Evolutionary conservation across 2,113 vertebrate species (phyloP), one percentile per base, ranked within the genome.

Genomic region (Carassius auratus): DNA sequence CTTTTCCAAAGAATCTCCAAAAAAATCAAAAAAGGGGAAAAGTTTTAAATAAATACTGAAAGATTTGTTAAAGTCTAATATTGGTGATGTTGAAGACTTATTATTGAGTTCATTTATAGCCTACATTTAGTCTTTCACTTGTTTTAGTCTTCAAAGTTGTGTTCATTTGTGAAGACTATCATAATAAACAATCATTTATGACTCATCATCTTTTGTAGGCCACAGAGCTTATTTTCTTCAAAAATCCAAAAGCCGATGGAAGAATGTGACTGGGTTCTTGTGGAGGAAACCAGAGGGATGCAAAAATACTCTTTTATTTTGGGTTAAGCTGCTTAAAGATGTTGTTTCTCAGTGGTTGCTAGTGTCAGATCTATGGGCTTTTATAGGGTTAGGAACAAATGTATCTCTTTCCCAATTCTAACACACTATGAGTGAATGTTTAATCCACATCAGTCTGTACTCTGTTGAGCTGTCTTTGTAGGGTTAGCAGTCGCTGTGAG

Each of bases 401-500:
- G 1, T 57, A 21, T 59, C 57, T 57, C 55, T 19, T 33, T 30
- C 62, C 26, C 26, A 7, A 14, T 30, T 66, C 26, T 66, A 33
- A 33, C 26, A 64, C 59, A 66, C 13, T 14, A 14, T 64, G n/a
- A 64, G n/a, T 30, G 23, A 15, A 66, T 64, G 10, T 26, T 23
- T 8, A 33, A 68, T 36, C 23, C 62, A 26, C 62, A 30, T 26
- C 30, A 33, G 64, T 68, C 14, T 36, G 57, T 19, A 21, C 8
- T 61, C 57, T 9, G 57, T 10, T 61, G 30, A 17, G 64, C 30
- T 68, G 62, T 64, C 62, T 64, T 26, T 64, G 62, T 26, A 36
- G 64, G 64, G 64, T 68, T 66, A 83, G 74, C 50, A 79, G 77
- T 89, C 62, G 75, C 52, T 64, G 45, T 84, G 66, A 80, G 68